A percentile compares a stretch with the other conserved stretches of the same genome.
Conservation (phyloP, 2,113 vertebrate genomes). For the Poeciliopsis occidentalis region DNA sequence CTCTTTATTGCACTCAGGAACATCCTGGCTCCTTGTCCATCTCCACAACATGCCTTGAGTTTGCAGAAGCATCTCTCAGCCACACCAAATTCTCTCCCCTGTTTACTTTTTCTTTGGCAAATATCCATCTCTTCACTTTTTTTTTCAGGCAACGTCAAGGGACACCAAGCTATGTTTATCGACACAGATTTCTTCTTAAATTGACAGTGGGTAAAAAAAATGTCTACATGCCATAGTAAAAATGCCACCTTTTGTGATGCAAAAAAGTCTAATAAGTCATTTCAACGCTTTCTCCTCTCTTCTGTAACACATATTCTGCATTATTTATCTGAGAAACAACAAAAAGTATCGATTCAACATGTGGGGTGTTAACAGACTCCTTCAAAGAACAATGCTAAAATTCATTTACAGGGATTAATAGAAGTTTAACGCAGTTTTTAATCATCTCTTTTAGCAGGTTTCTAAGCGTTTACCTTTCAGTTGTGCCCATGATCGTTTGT, state of each 20-base stretch:
- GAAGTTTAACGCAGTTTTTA: neutral
- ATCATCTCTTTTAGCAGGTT: neutral
- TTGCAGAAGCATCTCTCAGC: slow-evolving; percentile 2
- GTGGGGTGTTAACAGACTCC: too few relatives aligned
- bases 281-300: too few relatives aligned
- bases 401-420: neutral
- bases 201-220: neutral
- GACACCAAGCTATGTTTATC: slow-evolving; percentile 17
- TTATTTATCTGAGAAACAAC: too few relatives aligned
- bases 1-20: slow-evolving; percentile 27
- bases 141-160: slow-evolving; percentile 2
- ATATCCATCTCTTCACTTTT: slow-evolving; percentile 43
- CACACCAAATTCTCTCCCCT: slow-evolving; percentile 13
- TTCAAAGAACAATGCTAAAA: too few relatives aligned
- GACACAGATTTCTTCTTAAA: slow-evolving; percentile 1
- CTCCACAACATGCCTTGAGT: slow-evolving; percentile 10
- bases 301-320: too few relatives aligned
- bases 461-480: neutral
- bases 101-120: slow-evolving; percentile 13
- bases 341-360: too few relatives aligned
- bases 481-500: too few relatives aligned
- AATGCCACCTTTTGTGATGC: too few relatives aligned
- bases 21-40: slow-evolving; percentile 13
- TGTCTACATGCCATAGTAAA: too few relatives aligned
- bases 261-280: too few relatives aligned